Evolutionary conservation across 2,888 invertebrate species (phyloP).

Genomic region (Sisyra terminalis): DNA sequence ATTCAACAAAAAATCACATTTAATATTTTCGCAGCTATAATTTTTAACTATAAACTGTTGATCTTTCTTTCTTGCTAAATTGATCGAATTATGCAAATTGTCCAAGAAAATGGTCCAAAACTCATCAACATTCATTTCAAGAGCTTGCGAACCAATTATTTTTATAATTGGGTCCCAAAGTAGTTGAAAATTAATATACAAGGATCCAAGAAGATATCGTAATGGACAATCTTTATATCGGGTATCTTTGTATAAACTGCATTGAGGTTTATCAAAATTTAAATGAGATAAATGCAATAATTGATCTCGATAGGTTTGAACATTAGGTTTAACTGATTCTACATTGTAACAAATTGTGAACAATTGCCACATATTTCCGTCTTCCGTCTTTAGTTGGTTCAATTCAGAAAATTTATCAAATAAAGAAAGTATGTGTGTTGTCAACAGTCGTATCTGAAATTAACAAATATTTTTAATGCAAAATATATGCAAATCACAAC

Average conservation of each 20-base stretch:
- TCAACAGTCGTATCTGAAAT: constrained; percentile 47
- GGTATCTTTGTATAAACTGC: constrained; percentile 32
- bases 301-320: constrained; percentile 68
- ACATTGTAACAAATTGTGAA: constrained; percentile 52
- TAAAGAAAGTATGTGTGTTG: constrained; percentile 54
- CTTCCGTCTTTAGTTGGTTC: constrained; percentile 21
- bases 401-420: constrained; percentile 40
- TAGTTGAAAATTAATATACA: constrained; percentile 76
- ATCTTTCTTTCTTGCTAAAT: no score
- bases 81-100: constrained; percentile 20
- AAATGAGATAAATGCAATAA: constrained; percentile 58
- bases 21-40: constrained; percentile 17
- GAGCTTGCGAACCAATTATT: constrained; percentile 59
- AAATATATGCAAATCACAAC: constrained; percentile 6
- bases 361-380: constrained; percentile 33
- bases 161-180: constrained; percentile 74
- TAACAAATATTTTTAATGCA: constrained; percentile 9
- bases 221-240: constrained; percentile 48
- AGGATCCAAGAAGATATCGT: constrained; percentile 61
- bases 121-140: constrained; percentile 34
- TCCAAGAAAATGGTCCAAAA: constrained; percentile 59
- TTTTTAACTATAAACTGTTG: constrained; percentile 24
- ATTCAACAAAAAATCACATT: constrained; percentile 16
- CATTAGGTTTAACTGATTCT: constrained; percentile 51
- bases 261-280: constrained; percentile 39